phyloP scores from a whole-genome alignment of 2,888 invertebrate genomes.

The Philaethria dido region DNA sequence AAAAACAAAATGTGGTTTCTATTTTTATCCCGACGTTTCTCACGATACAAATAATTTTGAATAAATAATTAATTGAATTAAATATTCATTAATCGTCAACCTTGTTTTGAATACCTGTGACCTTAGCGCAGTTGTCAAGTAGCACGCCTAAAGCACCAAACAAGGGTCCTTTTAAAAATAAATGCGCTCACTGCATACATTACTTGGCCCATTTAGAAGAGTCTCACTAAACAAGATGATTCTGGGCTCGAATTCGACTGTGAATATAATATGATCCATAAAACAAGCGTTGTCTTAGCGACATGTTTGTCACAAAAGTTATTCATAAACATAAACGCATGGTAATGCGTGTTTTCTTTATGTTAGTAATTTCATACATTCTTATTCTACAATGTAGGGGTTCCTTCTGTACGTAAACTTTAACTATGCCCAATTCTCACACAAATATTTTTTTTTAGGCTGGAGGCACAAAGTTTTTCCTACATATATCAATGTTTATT shows the following conservation, averaged over 20 bases:
- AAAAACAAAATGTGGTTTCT: background rate
- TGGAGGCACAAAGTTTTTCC: too few species aligned
- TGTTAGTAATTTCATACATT: too few species aligned
- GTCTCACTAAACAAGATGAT: background rate
- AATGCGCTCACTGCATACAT: background rate
- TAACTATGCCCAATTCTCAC: too few species aligned
- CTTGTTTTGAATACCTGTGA: conserved; percentile 8
- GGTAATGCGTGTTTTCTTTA: too few species aligned
- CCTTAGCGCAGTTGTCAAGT: background rate
- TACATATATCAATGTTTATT: too few species aligned
- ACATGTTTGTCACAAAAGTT: background rate
- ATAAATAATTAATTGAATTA: conserved; percentile 1
- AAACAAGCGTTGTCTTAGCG: background rate
- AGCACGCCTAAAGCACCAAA: conserved; percentile 4
- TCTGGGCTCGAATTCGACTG: background rate
- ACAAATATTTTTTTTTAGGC: too few species aligned
- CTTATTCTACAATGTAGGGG: too few species aligned
- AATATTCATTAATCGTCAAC: conserved; percentile 7
- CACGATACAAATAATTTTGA: background rate
- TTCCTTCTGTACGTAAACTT: too few species aligned
- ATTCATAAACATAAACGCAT: too few species aligned
- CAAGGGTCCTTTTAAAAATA: background rate
- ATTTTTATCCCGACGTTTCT: conserved; percentile 10
- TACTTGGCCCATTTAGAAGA: background rate
- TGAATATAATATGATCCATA: background rate